Evolutionary conservation across 2,113 vertebrate genomes (phyloP), one percentile per base, ranked within the genome.

Genomic region (Lagopus muta): DNA sequence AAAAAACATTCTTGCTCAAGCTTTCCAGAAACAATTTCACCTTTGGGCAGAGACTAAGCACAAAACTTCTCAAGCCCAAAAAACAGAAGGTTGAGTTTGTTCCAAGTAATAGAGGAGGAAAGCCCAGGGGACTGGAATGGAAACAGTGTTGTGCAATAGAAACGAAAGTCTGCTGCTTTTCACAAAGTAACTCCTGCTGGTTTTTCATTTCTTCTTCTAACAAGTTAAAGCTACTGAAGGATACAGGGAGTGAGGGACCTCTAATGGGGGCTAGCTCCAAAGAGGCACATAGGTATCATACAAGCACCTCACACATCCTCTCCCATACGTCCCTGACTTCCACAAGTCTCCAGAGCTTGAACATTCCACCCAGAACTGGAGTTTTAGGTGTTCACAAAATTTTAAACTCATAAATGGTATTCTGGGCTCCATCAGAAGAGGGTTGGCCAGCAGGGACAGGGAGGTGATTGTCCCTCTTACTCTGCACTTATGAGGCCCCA

Each of bases 11-110:
- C 79, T 96, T 95, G 76, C 88, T 95, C 85, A 95, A 93, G 91
- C 57, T 83, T 78, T 92, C 48, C 90, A 95, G 65, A 95, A 94
- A 91, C 91, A 89, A 61, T 88, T 95, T 96, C 94, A 95, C 89
- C 93, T 94, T 92, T 92, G 76, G 45, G 79, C 93, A 95, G 76
- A 92, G 82, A 86, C 61, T 67, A 65, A 86, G 73, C 38, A 75
- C 40, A 20, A 45, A 89, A 74, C 62, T 74, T 75, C 52, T 78
- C 76, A 91, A 82, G 36, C 11, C 69, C 80, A 61, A 83, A 86
- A 93, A 96, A 13, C 52, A 86, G 65, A 94, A 81, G n/a, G 94
- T 90, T 81, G 76, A 94, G 89, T 36, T 82, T 91, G 72, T 82
- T 91, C 78, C 72, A 47, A 94, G 67, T 64, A 86, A 78, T 40